Evolutionary conservation across 2,888 invertebrate species (phyloP).

Genomic region (Lumbricus terrestris): DNA sequence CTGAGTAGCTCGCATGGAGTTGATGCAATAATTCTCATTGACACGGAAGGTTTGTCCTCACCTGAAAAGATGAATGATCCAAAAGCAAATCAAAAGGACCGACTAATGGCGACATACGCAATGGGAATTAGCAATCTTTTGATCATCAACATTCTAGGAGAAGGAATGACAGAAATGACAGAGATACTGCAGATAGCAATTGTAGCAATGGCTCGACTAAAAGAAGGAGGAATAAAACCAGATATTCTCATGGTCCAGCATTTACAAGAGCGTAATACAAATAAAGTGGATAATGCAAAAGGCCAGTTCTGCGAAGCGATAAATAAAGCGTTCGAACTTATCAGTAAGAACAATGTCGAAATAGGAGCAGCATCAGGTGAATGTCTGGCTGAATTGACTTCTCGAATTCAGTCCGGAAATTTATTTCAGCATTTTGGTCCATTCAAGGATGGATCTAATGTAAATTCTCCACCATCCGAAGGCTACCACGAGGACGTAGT

Average conservation of each 20-base stretch:
- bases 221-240: background rate
- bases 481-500: background rate
- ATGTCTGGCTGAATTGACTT: no score
- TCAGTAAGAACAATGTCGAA: background rate
- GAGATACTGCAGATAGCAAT: constrained; percentile 5
- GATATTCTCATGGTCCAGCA: no score
- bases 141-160: background rate
- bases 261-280: background rate
- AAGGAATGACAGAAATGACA: no score
- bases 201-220: background rate
- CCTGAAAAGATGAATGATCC: constrained; percentile 5
- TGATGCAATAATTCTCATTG: background rate
- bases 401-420: background rate
- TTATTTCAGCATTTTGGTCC: constrained; percentile 6
- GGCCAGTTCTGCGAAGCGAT: background rate
- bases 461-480: no score
- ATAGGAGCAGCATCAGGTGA: background rate
- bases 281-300: background rate
- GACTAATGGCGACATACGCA: background rate
- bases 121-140: background rate
- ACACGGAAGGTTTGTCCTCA: no score
- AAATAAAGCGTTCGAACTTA: background rate
- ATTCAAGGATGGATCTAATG: background rate
- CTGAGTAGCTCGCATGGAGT: background rate
- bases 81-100: background rate